Conservation (phyloP, 1,140 invertebrate genomes). For the Lepidostoma basale region DNA sequence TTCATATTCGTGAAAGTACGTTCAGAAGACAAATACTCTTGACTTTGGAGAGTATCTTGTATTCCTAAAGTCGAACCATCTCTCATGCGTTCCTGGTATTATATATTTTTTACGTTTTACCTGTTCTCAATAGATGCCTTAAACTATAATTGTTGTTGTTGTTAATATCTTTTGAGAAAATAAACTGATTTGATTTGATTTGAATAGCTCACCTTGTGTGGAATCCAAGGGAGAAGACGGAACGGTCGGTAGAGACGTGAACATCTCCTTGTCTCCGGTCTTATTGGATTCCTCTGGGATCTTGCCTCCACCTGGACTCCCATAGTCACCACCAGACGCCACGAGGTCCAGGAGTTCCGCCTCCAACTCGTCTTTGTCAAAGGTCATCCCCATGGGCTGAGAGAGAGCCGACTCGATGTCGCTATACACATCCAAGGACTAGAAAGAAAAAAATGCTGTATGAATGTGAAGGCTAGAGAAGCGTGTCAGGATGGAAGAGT, state of each 20-base stretch:
- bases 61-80: no score
- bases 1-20: no score
- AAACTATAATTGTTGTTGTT: background rate
- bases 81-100: no score
- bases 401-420: conserved; percentile 32
- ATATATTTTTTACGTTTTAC: no score
- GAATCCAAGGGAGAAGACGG: background rate
- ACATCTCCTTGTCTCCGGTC: background rate
- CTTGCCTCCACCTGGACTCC: background rate
- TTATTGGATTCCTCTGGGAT: background rate
- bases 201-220: background rate
- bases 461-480: no score
- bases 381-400: conserved; percentile 7
- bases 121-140: background rate
- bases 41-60: no score
- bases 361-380: conserved; percentile 26
- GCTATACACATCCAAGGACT: conserved; percentile 25
- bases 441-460: no score
- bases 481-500: no score
- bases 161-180: background rate
- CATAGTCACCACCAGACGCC: background rate
- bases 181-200: background rate
- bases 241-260: background rate
- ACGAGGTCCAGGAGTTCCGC: conserved; percentile 22
- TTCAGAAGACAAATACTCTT: no score